Conservation (phyloP, 2,797 vertebrate genomes). For the Acanthis flammea region DNA sequence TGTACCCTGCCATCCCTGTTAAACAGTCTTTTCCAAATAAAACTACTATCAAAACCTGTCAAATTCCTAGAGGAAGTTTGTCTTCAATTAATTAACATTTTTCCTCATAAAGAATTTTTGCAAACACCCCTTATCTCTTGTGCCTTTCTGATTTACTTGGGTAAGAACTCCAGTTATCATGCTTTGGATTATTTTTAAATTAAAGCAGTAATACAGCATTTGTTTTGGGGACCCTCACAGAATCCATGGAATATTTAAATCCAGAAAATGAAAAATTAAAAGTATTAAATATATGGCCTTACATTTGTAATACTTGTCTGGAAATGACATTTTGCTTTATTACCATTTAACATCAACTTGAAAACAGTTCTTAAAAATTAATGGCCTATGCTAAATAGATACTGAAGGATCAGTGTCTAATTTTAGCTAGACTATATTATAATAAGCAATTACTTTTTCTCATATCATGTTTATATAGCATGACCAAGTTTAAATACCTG, state of each 20-base stretch:
- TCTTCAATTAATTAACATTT: not conserved
- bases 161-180: not conserved
- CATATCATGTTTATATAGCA: constrained; percentile 54
- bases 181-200: not conserved
- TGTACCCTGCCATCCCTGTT: not conserved
- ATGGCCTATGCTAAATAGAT: constrained; percentile 26
- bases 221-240: not conserved
- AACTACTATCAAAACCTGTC: not conserved
- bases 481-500: constrained; percentile 59
- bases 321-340: constrained; percentile 22
- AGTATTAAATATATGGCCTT: not conserved
- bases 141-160: not conserved
- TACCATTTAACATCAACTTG: not conserved
- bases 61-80: not conserved
- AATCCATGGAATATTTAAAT: not conserved
- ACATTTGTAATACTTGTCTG: not conserved
- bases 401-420: constrained; percentile 20
- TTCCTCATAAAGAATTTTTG: not conserved
- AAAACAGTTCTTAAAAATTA: constrained; percentile 45
- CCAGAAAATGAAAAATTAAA: not conserved
- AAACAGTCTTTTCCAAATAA: not conserved
- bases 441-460: constrained; percentile 49
- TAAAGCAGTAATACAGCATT: not conserved
- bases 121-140: not conserved
- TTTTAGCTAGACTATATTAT: constrained; percentile 44